Evolutionary conservation across 2,888 invertebrate genomes (phyloP), one percentile per base, ranked within the genome.

Genomic region (Leucophenga montana): DNA sequence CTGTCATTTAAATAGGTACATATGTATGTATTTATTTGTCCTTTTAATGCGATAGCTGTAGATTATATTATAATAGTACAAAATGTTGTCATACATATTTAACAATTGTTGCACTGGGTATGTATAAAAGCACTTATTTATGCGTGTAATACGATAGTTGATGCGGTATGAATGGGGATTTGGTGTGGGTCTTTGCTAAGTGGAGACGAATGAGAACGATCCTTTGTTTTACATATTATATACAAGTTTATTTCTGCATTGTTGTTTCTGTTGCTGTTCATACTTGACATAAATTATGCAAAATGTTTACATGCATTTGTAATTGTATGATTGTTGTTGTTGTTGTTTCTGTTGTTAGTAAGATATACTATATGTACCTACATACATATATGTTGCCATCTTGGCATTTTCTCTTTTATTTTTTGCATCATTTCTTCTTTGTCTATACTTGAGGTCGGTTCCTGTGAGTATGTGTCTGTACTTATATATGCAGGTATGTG

Each of bases 91-190:
- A 27, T 2, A 13, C 50, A 50, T 6, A 82, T 85, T 82, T 81
- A 78, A 84, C 84, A 84, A 84, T 84, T 81, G 83, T 82, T 83
- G 82, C 78, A 82, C 80, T 79, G 83, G 78, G 85, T 83, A 84
- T 81, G 85, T 85, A 81, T 82, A 81, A 83, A 84, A 82, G 80
- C 83, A 85, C 81, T 85, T 81, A 85, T 81, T 85, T 84, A 81
- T 82, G 79, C 73, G 73, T 71, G 77, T 78, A n/a, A n/a, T n/a
- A n/a, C n/a, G n/a, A n/a, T n/a, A n/a, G n/a, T n/a, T n/a, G n/a
- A n/a, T n/a, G n/a, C n/a, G n/a, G n/a, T n/a, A 27, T 4, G 27
- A 27, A 39, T 6, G 39, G 27, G 74, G 69, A 74, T 69, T 68
- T 48, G 64, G 18, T 76, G 68, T 73, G 73, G 31, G 20, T 54